Evolutionary conservation across 2,113 vertebrate genomes (phyloP).

Genomic region (Dolichotis patagonum): DNA sequence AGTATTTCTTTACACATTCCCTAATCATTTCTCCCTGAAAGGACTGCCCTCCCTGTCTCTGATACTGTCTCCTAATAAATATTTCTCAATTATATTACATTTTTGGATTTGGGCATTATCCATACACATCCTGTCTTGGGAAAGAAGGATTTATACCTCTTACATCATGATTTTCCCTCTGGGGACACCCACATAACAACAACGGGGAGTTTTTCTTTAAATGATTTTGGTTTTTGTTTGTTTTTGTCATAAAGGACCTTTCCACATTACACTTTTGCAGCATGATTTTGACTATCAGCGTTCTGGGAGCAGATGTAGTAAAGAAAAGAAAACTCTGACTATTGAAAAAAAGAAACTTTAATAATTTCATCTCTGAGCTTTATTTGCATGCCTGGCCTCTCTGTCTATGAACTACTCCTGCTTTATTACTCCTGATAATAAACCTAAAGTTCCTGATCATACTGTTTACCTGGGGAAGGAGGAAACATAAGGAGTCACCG

Average conservation of each 20-base stretch:
- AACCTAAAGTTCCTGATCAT: background rate
- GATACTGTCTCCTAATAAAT: background rate
- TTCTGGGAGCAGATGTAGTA: background rate
- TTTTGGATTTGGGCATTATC: background rate
- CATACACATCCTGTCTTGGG: background rate
- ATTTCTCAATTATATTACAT: background rate
- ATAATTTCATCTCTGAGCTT: background rate
- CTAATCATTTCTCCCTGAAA: background rate
- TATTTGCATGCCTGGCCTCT: background rate
- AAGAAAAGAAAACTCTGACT: background rate
- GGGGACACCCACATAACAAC: background rate
- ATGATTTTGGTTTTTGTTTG: background rate
- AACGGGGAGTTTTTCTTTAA: background rate
- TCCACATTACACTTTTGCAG: background rate
- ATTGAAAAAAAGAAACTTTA: background rate
- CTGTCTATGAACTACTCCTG: background rate
- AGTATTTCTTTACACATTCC: background rate
- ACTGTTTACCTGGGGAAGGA: background rate
- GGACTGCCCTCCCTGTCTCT: background rate
- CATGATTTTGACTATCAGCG: background rate
- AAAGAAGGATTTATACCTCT: background rate
- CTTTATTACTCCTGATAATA: background rate
- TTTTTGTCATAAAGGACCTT: background rate
- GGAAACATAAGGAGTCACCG: fast-evolving
- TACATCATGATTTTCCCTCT: background rate